A percentile compares a stretch with the other conserved stretches of the same genome.
phyloP scores from a whole-genome alignment of 1,140 invertebrate species.

The Scaptomyza pallida region DNA sequence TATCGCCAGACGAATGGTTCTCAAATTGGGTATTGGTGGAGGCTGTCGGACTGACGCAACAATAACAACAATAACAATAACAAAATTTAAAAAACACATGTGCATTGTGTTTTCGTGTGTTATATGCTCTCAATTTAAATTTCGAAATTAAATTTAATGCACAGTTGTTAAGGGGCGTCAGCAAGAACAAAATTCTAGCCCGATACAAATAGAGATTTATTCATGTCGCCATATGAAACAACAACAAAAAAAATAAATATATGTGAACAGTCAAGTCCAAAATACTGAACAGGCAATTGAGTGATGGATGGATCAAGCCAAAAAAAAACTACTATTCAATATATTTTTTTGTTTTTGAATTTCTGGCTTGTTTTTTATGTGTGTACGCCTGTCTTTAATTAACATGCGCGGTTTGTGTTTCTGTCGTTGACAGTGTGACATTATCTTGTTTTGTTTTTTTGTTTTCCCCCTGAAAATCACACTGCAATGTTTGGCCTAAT shows the following conservation, averaged over 20 bases:
- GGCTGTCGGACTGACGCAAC: slow-evolving; percentile 43
- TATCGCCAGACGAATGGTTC: slow-evolving; percentile 52
- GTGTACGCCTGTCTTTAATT: slow-evolving; percentile 60
- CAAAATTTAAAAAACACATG: slow-evolving; percentile 56
- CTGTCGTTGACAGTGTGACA: slow-evolving; percentile 23
- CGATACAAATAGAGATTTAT: slow-evolving; percentile 32
- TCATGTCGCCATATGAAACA: slow-evolving; percentile 9
- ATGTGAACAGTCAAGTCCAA: slow-evolving; percentile 20
- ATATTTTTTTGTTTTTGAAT: not conserved
- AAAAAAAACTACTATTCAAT: no score
- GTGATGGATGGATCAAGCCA: slow-evolving; percentile 74
- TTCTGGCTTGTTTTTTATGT: slow-evolving; percentile 30
- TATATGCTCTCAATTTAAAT: slow-evolving; percentile 38
- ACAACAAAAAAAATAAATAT: slow-evolving; percentile 23
- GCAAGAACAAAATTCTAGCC: slow-evolving; percentile 23
- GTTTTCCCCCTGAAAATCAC: no score
- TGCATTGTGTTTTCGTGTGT: slow-evolving; percentile 39
- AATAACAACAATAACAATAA: slow-evolving; percentile 8
- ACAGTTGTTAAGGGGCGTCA: slow-evolving; percentile 61
- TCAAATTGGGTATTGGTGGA: slow-evolving; percentile 15
- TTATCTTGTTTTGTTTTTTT: slow-evolving; percentile 35
- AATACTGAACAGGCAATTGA: slow-evolving; percentile 64
- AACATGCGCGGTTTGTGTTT: slow-evolving; percentile 58
- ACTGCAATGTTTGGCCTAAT: not conserved
- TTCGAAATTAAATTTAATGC: slow-evolving; percentile 65